Evolutionary conservation across 2,888 invertebrate genomes (phyloP).

Genomic region (Cheiracanthium punctorium): DNA sequence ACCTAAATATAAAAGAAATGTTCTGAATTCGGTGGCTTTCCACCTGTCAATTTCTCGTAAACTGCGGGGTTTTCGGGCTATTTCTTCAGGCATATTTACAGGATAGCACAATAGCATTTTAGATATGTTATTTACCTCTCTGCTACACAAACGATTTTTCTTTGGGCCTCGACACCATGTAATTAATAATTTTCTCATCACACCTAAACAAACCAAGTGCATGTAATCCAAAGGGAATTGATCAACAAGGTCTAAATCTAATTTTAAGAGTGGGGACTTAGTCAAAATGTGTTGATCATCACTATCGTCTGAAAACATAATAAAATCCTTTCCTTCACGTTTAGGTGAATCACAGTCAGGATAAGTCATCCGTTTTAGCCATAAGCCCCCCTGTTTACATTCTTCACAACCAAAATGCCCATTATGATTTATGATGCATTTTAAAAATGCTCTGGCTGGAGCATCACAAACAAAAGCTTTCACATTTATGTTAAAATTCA

Average conservation of each 20-base stretch:
- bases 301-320: no score
- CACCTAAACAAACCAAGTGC: slow-evolving; percentile 27
- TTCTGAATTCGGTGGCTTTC: no score
- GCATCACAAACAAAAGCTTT: slow-evolving; percentile 12
- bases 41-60: no score
- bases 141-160: no score
- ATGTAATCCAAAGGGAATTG: slow-evolving; percentile 24
- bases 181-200: slow-evolving; percentile 5
- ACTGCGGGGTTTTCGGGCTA: no score
- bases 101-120: no score
- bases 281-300: no score
- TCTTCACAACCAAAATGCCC: slow-evolving; percentile 24
- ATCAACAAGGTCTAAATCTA: background rate
- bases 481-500: background rate
- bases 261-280: slow-evolving; percentile 6
- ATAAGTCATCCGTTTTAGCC: background rate
- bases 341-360: background rate
- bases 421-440: slow-evolving; percentile 24
- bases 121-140: no score
- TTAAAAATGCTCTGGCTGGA: slow-evolving; percentile 25
- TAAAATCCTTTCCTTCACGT: background rate
- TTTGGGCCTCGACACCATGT: background rate
- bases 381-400: background rate
- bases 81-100: no score
- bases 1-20: no score